These are phyloP conservation scores for Colostygia pectinataria DNA, from an alignment of 2,888 invertebrate species.

Conservation along the genomic window DNA sequence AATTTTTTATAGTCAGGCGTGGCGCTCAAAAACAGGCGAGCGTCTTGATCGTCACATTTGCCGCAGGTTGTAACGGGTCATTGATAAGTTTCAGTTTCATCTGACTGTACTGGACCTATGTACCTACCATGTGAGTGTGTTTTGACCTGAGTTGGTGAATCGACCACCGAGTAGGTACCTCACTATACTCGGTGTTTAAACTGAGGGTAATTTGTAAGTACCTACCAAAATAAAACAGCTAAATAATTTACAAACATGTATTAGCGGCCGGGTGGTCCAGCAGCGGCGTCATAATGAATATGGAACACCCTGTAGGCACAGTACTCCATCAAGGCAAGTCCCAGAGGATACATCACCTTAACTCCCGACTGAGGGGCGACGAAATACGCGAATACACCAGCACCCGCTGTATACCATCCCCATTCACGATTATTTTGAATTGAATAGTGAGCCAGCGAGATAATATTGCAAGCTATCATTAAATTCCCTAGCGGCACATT, in stretches of 20 bases:
- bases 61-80: no score
- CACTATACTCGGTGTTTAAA: no score
- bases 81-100: no score
- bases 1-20: no score
- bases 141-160: no score
- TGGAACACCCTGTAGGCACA: slow-evolving; percentile 59
- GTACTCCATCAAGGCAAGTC: slow-evolving; percentile 61
- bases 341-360: slow-evolving; percentile 59
- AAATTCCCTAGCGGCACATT: slow-evolving; percentile 54
- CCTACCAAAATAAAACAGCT: neutral
- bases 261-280: neutral
- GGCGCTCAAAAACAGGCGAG: no score
- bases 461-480: slow-evolving; percentile 58
- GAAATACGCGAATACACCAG: slow-evolving; percentile 58
- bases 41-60: no score
- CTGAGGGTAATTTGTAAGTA: neutral
- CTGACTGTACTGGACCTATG: no score
- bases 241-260: neutral
- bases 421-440: slow-evolving; percentile 48
- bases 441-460: slow-evolving; percentile 57
- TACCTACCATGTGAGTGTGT: no score
- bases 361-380: slow-evolving; percentile 40
- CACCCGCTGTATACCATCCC: slow-evolving; percentile 66
- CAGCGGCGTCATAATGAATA: slow-evolving; percentile 5
- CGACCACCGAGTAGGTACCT: no score